Percentiles rank a stretch among this genome's conserved stretches.
Evolutionary conservation across 2,797 vertebrate species (phyloP).

Genomic region (Cossypha dichroa): DNA sequence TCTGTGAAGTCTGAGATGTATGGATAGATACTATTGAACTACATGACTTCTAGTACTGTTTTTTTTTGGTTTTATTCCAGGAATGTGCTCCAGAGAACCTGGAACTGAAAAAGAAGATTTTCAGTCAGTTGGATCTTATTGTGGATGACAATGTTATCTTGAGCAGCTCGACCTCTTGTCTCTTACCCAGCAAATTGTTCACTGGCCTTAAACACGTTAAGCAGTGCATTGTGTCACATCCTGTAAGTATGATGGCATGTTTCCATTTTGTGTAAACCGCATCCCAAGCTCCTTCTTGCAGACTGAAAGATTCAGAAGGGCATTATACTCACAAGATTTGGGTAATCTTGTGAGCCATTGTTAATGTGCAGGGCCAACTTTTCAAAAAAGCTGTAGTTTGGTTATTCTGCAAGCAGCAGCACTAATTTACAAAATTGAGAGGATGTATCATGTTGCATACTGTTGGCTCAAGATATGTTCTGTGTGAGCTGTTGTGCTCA

Average conservation of each 20-base stretch:
- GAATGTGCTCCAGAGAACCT: constrained; percentile 92
- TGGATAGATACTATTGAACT: background rate
- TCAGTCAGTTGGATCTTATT: constrained; percentile 84
- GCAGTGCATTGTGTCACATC: constrained; percentile 93
- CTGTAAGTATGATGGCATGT: constrained; percentile 79
- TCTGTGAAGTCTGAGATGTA: background rate
- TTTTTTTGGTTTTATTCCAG: constrained; percentile 71
- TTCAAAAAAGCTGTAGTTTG: background rate
- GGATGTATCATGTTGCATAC: background rate
- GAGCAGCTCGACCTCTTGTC: constrained; percentile 93
- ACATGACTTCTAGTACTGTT: background rate
- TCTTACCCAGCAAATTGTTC: constrained; percentile 91
- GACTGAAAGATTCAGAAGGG: background rate
- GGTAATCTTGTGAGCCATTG: background rate
- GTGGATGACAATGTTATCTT: constrained; percentile 81
- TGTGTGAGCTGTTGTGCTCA: background rate
- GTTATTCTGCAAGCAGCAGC: background rate
- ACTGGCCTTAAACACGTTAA: constrained; percentile 81
- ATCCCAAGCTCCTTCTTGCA: background rate
- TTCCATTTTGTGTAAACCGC: background rate
- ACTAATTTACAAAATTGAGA: background rate
- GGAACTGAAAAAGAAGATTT: constrained; percentile 88
- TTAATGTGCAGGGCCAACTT: background rate
- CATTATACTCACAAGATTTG: background rate
- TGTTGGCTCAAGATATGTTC: background rate